Evolutionary conservation across 2,888 invertebrate genomes (phyloP), one percentile per base, ranked within the genome.

Genomic region (Platycheirus rosarum): DNA sequence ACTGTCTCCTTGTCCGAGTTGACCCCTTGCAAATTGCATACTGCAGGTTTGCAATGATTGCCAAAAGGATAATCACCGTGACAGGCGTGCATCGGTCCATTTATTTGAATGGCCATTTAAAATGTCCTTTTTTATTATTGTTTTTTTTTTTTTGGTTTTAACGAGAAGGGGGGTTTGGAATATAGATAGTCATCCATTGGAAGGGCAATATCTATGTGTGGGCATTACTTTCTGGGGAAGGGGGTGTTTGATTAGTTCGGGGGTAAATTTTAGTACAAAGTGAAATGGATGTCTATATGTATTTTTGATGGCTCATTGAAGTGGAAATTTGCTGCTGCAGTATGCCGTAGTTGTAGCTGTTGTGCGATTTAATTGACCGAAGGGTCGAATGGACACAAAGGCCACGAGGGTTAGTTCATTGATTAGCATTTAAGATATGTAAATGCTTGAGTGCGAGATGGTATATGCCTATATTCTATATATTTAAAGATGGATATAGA

Each of bases 21-120:
- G 75, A 76, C 66, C 77, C 71, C 44, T 82, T 55, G 51, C 82
- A 71, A 76, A 82, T 77, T 82, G 82, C 66, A 82, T 74, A 70
- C 66, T 76, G 82, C 82, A 82, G 76, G 71, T 70, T 51, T 60
- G 46, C 77, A 76, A 77, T 82, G 82, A 82, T 82, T 82, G 82
- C 82, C 68, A 77, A 82, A 82, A 76, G 71, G 77, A 82, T 82
- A 82, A 82, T 82, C 76, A 82, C 82, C 82, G 77, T 82, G 71
- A 82, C 76, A 73, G 82, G 76, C 71, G 71, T 60, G 77, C 82
- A 82, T 68, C 44, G 76, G 71, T 26, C 71, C 82, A 82, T 82
- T 77, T 82, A 60, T 44, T 63, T 77, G 82, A 82, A 77, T 82
- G 82, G 68, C 55, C 82, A 77, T 77, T 77, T 82, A 71, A 68